Conservation (phyloP, 2,888 invertebrate genomes). For the Tetramorium bicarinatum region DNA sequence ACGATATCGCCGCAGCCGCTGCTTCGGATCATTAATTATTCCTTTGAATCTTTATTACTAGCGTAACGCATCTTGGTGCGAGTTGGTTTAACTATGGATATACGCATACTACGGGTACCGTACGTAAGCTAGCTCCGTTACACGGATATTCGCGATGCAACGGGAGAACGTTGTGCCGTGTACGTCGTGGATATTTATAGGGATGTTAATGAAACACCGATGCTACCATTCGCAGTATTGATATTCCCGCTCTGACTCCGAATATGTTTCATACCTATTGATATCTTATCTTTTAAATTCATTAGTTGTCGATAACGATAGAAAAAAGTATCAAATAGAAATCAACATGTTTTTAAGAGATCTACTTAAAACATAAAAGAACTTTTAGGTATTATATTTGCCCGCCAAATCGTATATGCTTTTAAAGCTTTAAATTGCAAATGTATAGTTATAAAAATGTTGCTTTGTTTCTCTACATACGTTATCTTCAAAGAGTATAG, state of each 20-base stretch:
- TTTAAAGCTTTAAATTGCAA: neutral
- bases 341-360: neutral
- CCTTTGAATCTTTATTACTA: slow-evolving; percentile 67
- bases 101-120: slow-evolving; percentile 9
- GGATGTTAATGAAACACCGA: slow-evolving; percentile 18
- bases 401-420: neutral
- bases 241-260: neutral
- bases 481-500: neutral
- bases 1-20: slow-evolving; percentile 29
- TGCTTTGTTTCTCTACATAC: neutral
- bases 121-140: neutral
- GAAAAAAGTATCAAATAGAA: neutral
- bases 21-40: slow-evolving; percentile 69
- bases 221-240: neutral
- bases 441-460: neutral
- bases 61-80: slow-evolving; percentile 46
- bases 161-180: neutral
- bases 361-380: neutral
- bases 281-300: neutral
- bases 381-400: slow-evolving; percentile 1
- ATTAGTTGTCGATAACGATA: neutral
- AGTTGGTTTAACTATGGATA: slow-evolving; percentile 27
- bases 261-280: neutral
- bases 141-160: neutral
- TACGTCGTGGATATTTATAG: slow-evolving; percentile 3